Base-by-base conservation (phyloP, 2,113 vertebrate genomes). In the Puffinus mauretanicus region DNA sequence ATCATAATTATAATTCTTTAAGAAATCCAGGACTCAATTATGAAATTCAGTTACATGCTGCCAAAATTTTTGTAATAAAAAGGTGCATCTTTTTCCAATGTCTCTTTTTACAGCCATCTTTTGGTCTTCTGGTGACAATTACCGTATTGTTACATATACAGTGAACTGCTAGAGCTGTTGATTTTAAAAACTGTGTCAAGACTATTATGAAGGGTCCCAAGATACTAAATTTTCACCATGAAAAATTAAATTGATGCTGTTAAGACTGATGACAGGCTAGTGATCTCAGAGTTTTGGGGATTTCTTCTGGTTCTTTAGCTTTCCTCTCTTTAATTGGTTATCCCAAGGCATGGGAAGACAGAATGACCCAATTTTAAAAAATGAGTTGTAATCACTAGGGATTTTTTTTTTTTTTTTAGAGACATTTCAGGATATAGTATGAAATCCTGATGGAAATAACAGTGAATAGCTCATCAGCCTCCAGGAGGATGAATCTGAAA, bases 281-380 rank as follows among this genome's bases (percentile, higher is more conserved):
- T 90, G 44, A 88, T 88, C 60, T 72, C 57, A 82, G 65, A 93
- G 76, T 91, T 91, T 54, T 11, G 75, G 62, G 62, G 44, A 78
- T 94, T 95, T 95, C 40, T 86, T 88, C 46, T 83, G 26, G 27
- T 88, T 86, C 82, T 77, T 93, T 61, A 82, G 88, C 47, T 77
- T 94, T 88, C 30, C 34, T 85, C 52, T 58, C 46, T 96, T 96
- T 96, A 97, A 97, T 91, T 91, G 90, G 49, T 85, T 97, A 96
- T 96, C 92, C 83, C 93, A 81, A 87, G 94, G 85, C 89, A 92
- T 32, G 46, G 54, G 62, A 92, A 96, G 87, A 87, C 49, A 84
- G 77, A 94, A 94, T 94, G 94, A 97, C 91, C 94, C 70, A 95
- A 69, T 97, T 97, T 96, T 40, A 95, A 95, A 93, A 95, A 97